Evolutionary conservation across 2,888 invertebrate genomes (phyloP), one percentile per base, ranked within the genome.

Genomic region (Allolobophora icterica): DNA sequence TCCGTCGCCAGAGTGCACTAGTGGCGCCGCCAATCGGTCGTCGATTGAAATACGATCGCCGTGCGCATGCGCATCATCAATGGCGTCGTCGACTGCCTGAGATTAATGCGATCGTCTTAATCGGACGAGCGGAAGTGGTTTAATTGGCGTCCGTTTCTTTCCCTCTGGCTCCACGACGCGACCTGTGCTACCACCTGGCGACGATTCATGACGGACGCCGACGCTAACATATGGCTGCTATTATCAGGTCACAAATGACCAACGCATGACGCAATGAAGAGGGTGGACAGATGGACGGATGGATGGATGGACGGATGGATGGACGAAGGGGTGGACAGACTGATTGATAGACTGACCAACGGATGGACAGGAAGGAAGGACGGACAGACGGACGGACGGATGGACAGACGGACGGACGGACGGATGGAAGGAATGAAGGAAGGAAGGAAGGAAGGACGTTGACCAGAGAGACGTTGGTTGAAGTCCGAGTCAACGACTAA

Each of bases 21-120:
- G n/a, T 71, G 71, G 71, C 71, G 30, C n/a, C 71, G 8, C 71
- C 71, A 71, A 71, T n/a, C 71, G 71, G n/a, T n/a, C 71, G 71
- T n/a, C 71, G 71, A 71, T n/a, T 71, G 71, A 71, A 71, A 71
- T 71, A 71, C 71, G 71, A 71, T 71, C 71, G 71, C 71, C 11
- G 71, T 30, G 3, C n/a, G 8, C 52, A 3, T 4, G 71, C 71
- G 71, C 71, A 17, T 17, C n/a, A 71, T 71, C 71, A 71, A 71
- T 71, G 71, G 30, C 71, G 71, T 71, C 71, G 52, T 24, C 52
- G 24, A 24, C 24, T 2, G 52, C 24, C 52, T 5, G 52, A 52
- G 52, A 52, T 52, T 52, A 52, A 52, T 52, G 52, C 52, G 52
- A 52, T 17, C 52, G 71, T 71, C 71, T 71, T 71, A 71, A 71